Conservation (phyloP, 1,140 invertebrate genomes). For the Brachionus angularis region DNA sequence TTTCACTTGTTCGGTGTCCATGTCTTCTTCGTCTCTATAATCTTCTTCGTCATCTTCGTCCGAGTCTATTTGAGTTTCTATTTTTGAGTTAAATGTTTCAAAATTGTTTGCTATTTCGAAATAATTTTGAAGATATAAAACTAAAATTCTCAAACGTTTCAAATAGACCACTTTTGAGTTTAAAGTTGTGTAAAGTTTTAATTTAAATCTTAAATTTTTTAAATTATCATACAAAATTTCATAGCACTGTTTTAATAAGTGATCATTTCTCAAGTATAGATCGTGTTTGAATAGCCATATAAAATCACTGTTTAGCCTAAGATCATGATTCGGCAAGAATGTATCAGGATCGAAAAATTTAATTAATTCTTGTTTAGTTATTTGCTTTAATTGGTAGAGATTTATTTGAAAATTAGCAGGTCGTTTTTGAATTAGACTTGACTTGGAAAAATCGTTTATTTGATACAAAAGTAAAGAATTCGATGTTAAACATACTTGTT, state of each 20-base stretch:
- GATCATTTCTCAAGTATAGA: constrained; percentile 17
- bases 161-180: neutral
- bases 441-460: constrained; percentile 31
- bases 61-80: neutral
- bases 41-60: neutral
- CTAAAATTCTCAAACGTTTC: constrained; percentile 2
- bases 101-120: constrained; percentile 1
- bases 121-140: neutral
- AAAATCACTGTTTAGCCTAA: neutral
- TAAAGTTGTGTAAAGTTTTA: neutral
- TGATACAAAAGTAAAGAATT: constrained; percentile 2
- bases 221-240: constrained; percentile 11
- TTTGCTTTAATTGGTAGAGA: constrained; percentile 9
- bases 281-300: constrained; percentile 32
- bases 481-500: neutral
- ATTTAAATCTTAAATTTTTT: neutral
- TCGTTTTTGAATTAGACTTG: constrained; percentile 6
- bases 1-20: neutral
- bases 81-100: constrained; percentile 9
- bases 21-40: constrained; percentile 1
- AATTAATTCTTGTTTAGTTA: neutral
- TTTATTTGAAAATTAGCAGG: constrained; percentile 17
- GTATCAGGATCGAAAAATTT: neutral
- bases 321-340: no score
- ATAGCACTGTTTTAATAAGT: neutral